Percentiles rank a stretch among this genome's conserved stretches.
phyloP scores from a whole-genome alignment of 2,113 vertebrate species.

The Megaceryle torquata region DNA sequence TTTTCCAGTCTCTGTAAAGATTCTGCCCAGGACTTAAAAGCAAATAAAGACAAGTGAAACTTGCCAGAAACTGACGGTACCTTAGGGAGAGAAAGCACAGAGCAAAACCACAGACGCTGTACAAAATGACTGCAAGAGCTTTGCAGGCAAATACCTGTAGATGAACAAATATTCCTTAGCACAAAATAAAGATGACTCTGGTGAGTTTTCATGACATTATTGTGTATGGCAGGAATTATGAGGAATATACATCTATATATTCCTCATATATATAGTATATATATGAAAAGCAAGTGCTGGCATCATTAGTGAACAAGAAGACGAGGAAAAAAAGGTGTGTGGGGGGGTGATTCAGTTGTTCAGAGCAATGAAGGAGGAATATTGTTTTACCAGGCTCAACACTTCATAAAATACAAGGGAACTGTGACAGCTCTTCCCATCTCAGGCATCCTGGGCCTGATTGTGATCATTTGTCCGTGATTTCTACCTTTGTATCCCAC shows the following conservation, averaged over 20 bases:
- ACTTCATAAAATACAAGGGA: conserved; percentile 1
- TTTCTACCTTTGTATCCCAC: neutral
- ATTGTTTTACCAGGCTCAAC: neutral
- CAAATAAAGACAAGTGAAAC: neutral
- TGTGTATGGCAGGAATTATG: neutral
- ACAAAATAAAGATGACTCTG: neutral
- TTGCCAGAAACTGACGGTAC: neutral
- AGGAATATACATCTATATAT: neutral
- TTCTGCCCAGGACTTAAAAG: neutral
- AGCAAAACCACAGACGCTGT: neutral
- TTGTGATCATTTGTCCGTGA: neutral
- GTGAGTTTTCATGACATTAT: neutral
- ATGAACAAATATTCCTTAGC: neutral
- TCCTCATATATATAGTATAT: neutral
- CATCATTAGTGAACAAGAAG: neutral
- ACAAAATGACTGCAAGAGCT: neutral
- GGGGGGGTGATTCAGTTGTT: neutral
- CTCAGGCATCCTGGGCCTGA: neutral
- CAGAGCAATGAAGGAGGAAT: neutral
- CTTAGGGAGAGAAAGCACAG: neutral
- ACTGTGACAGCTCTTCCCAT: neutral
- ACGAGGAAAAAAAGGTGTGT: neutral
- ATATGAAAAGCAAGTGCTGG: neutral
- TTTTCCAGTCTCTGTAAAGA: neutral
- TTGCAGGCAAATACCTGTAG: neutral